A percentile compares a stretch with the other conserved stretches of the same genome.
phyloP scores from a whole-genome alignment of 2,888 invertebrate species.

The Bruchidius siliquastri region DNA sequence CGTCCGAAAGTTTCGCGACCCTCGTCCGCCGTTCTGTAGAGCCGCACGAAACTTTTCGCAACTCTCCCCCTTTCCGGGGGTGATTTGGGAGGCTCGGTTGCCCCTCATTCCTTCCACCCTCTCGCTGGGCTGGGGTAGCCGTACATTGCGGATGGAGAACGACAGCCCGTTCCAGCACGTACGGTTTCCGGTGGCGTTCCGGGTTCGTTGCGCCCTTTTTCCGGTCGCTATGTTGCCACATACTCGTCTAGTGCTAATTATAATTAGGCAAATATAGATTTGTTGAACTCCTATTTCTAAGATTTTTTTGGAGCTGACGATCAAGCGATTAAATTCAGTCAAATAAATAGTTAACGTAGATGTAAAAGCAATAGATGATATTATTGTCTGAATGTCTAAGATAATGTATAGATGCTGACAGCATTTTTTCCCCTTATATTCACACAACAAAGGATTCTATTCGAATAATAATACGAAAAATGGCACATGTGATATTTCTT shows the following conservation, averaged over 20 bases:
- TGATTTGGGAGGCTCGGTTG: background rate
- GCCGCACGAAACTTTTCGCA: background rate
- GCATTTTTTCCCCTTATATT: no score
- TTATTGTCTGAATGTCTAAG: no score
- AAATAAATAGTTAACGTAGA: no score
- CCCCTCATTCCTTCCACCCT: background rate
- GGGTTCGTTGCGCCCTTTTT: constrained; percentile 34
- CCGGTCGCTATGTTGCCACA: constrained; percentile 9
- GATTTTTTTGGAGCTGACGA: no score
- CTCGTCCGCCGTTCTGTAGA: constrained; percentile 4
- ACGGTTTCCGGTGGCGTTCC: constrained; percentile 34
- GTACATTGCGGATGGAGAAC: constrained; percentile 23
- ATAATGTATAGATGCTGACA: no score
- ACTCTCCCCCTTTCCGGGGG: background rate
- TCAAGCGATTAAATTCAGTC: no score
- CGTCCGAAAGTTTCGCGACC: constrained; percentile 11
- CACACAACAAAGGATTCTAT: no score
- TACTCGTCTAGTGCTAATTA: constrained; percentile 15
- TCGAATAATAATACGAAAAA: no score
- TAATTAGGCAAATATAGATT: background rate
- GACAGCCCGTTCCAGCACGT: constrained; percentile 33
- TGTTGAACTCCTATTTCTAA: no score
- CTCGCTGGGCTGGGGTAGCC: constrained; percentile 6
- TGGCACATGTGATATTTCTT: no score
- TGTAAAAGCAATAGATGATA: no score